A percentile compares a stretch with the other conserved stretches of the same genome.
phyloP scores from a whole-genome alignment of 2,888 invertebrate species.

The Hololepta plana region DNA sequence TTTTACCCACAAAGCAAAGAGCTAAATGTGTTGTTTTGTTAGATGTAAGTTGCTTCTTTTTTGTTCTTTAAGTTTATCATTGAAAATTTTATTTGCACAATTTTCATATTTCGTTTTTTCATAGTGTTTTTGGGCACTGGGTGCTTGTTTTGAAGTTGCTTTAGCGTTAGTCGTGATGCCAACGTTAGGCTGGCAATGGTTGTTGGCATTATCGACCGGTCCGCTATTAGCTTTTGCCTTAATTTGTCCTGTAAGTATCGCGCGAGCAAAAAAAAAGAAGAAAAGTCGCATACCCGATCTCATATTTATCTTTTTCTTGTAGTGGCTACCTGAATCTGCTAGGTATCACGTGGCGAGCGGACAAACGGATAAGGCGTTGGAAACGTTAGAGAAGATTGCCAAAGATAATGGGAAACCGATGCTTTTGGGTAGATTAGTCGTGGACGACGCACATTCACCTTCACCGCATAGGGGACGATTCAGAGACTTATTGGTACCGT shows the following conservation, averaged over 20 bases:
- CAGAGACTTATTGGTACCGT: conserved; percentile 57
- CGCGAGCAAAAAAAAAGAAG: neutral
- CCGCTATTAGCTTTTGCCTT: conserved; percentile 71
- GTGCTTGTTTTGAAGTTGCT: conserved; percentile 84
- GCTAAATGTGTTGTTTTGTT: conserved; percentile 89
- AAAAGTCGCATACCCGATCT: neutral
- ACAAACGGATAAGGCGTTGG: conserved; percentile 67
- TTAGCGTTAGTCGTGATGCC: conserved; percentile 84
- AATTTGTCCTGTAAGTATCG: conserved; percentile 53
- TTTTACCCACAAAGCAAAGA: conserved; percentile 81
- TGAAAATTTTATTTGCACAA: conserved; percentile 6
- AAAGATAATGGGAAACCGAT: conserved; percentile 78
- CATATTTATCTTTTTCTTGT: conserved; percentile 13
- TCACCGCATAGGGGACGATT: conserved; percentile 47
- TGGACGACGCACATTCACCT: conserved; percentile 47
- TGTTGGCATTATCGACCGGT: conserved; percentile 77
- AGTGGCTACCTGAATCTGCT: conserved; percentile 93
- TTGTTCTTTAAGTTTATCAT: no score
- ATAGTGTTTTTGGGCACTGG: conserved; percentile 90
- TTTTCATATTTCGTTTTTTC: conserved; percentile 10
- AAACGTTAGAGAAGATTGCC: conserved; percentile 72
- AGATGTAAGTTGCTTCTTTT: conserved; percentile 79
- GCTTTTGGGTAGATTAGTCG: conserved; percentile 67
- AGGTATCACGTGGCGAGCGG: conserved; percentile 77
- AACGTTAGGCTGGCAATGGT: conserved; percentile 77